Evolutionary conservation across 2,113 vertebrate species (phyloP).

Genomic region (Ranitomeya variabilis): DNA sequence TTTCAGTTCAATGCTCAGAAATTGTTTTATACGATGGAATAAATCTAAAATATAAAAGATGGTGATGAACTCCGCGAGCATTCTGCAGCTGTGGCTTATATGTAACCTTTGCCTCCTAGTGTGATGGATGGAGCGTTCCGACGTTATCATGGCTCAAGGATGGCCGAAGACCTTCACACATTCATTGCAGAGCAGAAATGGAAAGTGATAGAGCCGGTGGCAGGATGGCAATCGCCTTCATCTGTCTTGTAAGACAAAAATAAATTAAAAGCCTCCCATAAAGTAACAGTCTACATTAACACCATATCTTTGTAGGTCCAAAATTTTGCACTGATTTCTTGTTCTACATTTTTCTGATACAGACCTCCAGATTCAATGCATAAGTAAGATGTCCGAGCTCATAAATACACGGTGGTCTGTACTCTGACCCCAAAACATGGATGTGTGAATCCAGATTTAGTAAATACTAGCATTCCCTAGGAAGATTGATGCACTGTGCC

Average conservation of each 20-base stretch:
- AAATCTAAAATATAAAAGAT: too few species aligned
- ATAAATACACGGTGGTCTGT: too few species aligned
- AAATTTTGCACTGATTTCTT: background rate
- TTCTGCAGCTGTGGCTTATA: too few species aligned
- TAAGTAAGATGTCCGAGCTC: too few species aligned
- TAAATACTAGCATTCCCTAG: too few species aligned
- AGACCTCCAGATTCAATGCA: too few species aligned
- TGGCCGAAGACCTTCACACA: slow-evolving; percentile 77
- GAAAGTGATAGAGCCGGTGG: slow-evolving; percentile 81
- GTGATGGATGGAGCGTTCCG: slow-evolving; percentile 82
- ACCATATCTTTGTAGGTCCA: background rate
- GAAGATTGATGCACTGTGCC: too few species aligned
- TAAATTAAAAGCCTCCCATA: background rate
- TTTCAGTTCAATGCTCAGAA: too few species aligned
- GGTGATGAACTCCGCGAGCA: too few species aligned
- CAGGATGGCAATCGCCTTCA: slow-evolving; percentile 85
- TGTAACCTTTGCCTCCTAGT: slow-evolving; percentile 63
- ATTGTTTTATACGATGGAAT: too few species aligned
- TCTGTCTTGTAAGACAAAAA: slow-evolving; percentile 78
- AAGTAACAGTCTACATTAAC: background rate
- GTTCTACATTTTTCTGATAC: background rate
- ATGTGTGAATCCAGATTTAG: too few species aligned
- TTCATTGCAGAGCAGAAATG: slow-evolving; percentile 81
- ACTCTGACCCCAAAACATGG: too few species aligned
- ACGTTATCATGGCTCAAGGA: slow-evolving; percentile 80